Evolutionary conservation across 2,888 invertebrate species (phyloP).

Genomic region (Aspidapion aeneum): DNA sequence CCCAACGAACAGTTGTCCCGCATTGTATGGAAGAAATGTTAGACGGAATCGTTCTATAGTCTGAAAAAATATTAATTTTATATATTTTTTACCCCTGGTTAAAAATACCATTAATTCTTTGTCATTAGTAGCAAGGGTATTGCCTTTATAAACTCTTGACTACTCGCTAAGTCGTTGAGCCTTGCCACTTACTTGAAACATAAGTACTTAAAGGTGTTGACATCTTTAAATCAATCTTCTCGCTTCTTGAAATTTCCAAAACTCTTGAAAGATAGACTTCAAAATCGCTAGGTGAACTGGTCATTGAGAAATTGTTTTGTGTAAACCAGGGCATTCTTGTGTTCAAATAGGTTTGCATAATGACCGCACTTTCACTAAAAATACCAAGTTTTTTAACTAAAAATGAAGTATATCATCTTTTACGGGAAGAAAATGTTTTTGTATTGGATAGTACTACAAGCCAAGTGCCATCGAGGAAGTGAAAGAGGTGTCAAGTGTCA

Average conservation of each 20-base stretch:
- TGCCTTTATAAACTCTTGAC: too few species aligned
- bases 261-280: constrained; percentile 22
- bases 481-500: too few species aligned
- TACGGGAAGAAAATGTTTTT: too few species aligned
- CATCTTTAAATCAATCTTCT: constrained; percentile 23
- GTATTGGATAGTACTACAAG: too few species aligned
- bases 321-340: constrained; percentile 18
- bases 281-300: neutral
- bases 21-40: constrained; percentile 30
- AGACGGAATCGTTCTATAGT: constrained; percentile 24
- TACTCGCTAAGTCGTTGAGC: neutral
- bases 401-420: too few species aligned
- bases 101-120: too few species aligned
- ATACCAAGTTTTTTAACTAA: too few species aligned
- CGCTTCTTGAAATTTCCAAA: constrained; percentile 17
- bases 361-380: constrained; percentile 11
- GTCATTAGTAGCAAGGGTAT: too few species aligned
- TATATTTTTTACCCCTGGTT: neutral
- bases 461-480: too few species aligned
- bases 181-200: constrained; percentile 28
- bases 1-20: constrained; percentile 54
- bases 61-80: constrained; percentile 19
- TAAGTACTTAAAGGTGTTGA: constrained; percentile 22
- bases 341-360: constrained; percentile 18
- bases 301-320: neutral